phyloP scores from a whole-genome alignment of 1,140 invertebrate species.

The Reticulitermes speratus region DNA sequence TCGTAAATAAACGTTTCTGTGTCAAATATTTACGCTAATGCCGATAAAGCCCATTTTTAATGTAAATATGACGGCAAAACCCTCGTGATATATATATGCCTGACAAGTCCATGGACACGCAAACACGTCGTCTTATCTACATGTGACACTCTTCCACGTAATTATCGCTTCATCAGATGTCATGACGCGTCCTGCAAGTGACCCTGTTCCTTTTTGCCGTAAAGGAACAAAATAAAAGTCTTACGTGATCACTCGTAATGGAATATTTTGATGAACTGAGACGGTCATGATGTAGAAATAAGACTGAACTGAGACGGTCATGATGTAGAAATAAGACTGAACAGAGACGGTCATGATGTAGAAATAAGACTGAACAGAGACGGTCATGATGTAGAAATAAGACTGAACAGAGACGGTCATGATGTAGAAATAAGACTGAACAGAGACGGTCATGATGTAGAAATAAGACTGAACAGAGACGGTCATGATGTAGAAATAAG shows the following conservation, averaged over 20 bases:
- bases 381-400: too few species aligned
- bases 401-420: too few species aligned
- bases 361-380: too few species aligned
- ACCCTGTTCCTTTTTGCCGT: neutral
- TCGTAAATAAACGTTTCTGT: neutral
- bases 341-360: too few species aligned
- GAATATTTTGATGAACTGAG: neutral
- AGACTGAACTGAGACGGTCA: neutral
- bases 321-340: too few species aligned
- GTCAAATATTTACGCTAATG: neutral
- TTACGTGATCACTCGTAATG: neutral
- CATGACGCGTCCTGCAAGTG: neutral
- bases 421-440: too few species aligned
- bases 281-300: neutral
- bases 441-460: too few species aligned
- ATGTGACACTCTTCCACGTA: neutral
- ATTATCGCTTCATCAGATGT: neutral
- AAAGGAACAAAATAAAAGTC: neutral
- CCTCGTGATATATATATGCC: neutral
- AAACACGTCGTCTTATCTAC: neutral
- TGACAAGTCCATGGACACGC: neutral
- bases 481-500: too few species aligned
- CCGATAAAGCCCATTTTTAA: neutral
- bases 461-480: too few species aligned
- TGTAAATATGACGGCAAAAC: neutral